These are phyloP conservation scores for Venturia canescens DNA, from an alignment of 1,140 invertebrate species.

Conservation along the genomic window DNA sequence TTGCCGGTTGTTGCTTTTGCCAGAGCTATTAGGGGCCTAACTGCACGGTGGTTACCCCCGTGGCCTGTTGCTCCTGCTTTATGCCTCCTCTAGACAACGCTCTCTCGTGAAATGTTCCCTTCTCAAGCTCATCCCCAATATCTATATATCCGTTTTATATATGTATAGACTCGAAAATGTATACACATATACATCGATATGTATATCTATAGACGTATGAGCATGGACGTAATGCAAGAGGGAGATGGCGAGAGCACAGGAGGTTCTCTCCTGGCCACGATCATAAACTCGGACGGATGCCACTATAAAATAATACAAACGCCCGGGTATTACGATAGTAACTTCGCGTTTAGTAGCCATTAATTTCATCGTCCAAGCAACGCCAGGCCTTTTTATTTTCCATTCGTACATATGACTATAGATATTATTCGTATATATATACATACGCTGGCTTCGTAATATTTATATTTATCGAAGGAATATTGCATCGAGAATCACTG, in stretches of 20 bases:
- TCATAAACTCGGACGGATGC: slow-evolving; percentile 67
- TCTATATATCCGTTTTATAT: background rate
- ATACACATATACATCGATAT: background rate
- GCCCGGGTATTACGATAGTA: slow-evolving; percentile 61
- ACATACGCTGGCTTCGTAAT: background rate
- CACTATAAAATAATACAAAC: slow-evolving; percentile 71
- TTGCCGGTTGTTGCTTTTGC: slow-evolving; percentile 53
- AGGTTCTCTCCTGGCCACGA: slow-evolving; percentile 47
- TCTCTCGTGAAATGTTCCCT: slow-evolving; percentile 47
- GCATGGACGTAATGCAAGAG: background rate
- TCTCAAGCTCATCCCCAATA: slow-evolving; percentile 22
- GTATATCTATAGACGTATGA: background rate
- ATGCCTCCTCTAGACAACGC: slow-evolving; percentile 17
- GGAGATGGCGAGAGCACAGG: background rate
- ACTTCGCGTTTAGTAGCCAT: slow-evolving; percentile 66
- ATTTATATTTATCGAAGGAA: slow-evolving; percentile 2
- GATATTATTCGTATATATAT: slow-evolving; percentile 34
- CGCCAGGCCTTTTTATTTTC: background rate
- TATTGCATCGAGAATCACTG: slow-evolving; percentile 43
- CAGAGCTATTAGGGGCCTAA: slow-evolving; percentile 60
- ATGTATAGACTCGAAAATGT: background rate
- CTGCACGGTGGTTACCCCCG: slow-evolving; percentile 50
- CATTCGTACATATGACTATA: background rate
- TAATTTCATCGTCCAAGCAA: slow-evolving; percentile 61
- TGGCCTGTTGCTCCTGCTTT: slow-evolving; percentile 26